phyloP scores from a whole-genome alignment of 64 coral and sea anemone genomes.

The Anthopleura sola region DNA sequence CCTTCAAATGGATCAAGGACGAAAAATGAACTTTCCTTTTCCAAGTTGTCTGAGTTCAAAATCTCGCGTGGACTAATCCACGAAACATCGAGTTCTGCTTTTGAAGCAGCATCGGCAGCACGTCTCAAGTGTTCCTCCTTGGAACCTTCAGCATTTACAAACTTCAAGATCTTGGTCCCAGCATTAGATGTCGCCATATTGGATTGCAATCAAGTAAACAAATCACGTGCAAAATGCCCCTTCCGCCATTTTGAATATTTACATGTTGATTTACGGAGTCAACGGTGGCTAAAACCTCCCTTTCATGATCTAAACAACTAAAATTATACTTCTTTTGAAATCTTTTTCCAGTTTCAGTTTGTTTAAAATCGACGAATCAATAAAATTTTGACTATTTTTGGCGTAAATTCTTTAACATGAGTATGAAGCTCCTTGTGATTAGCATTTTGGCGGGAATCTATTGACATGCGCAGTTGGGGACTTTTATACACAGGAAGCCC shows the following conservation, averaged over 20 bases:
- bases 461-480: conserved; percentile 54
- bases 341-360: background rate
- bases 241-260: conserved; percentile 64
- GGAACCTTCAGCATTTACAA: conserved; percentile 52
- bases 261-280: background rate
- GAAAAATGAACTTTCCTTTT: conserved; percentile 40
- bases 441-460: conserved; percentile 69
- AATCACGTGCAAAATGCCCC: background rate
- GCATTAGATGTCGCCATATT: background rate
- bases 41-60: conserved; percentile 33
- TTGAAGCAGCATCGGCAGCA: conserved; percentile 57
- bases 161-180: conserved; percentile 56
- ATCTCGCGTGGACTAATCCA: conserved; percentile 52
- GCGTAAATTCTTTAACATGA: background rate
- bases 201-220: background rate
- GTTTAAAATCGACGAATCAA: background rate
- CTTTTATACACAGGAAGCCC: background rate
- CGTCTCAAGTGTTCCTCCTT: conserved; percentile 35
- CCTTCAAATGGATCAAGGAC: conserved; percentile 80
- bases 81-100: conserved; percentile 50
- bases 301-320: background rate
- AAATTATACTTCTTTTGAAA: background rate
- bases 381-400: background rate
- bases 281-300: background rate
- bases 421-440: background rate